Evolutionary conservation across 2,113 vertebrate species (phyloP).

Genomic region (Cepphus grylle): DNA sequence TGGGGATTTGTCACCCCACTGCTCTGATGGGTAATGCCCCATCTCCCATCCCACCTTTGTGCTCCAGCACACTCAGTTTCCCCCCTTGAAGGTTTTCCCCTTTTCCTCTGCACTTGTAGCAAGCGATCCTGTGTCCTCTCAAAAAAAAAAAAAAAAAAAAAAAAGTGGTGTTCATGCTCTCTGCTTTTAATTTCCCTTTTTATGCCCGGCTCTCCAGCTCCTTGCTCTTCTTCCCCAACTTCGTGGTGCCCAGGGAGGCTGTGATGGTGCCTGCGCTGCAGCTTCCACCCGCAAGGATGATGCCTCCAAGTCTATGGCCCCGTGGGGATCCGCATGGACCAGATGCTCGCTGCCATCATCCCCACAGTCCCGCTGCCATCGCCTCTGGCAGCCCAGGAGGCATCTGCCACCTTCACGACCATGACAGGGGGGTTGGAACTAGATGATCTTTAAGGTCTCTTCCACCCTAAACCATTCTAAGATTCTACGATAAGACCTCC

Average conservation of each 20-base stretch:
- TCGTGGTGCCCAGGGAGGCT: background rate
- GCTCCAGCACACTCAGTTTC: background rate
- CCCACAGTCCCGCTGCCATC: fast-evolving
- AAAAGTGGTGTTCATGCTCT: no score
- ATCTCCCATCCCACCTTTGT: background rate
- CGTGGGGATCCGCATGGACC: no score
- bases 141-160: no score
- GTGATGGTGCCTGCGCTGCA: background rate
- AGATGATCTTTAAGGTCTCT: background rate
- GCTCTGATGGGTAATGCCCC: background rate
- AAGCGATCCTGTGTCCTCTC: background rate
- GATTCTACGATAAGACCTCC: background rate
- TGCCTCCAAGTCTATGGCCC: no score
- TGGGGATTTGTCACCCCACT: background rate
- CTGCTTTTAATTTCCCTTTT: background rate
- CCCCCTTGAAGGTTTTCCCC: background rate
- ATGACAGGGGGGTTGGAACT: background rate
- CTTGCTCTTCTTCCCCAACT: background rate
- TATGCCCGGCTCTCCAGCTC: background rate
- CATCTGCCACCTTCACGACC: background rate
- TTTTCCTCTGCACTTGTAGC: background rate
- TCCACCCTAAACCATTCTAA: background rate
- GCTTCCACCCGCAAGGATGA: background rate
- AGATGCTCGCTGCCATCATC: background rate
- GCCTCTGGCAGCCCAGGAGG: background rate